Evolutionary conservation across 2,888 invertebrate species (phyloP).

Genomic region (Synanthedon andrenaeformis): DNA sequence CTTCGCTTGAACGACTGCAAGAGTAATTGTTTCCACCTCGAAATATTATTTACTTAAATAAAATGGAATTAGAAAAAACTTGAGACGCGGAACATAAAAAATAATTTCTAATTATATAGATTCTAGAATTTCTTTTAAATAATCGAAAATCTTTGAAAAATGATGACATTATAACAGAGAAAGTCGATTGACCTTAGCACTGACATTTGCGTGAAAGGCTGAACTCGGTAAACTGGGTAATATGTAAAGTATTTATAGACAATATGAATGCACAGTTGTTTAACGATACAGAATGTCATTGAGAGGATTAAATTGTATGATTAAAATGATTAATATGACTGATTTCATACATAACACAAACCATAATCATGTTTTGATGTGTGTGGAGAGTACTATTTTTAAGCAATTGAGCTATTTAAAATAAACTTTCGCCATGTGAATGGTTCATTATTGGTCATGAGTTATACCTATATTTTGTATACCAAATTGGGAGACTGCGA

Average conservation of each 20-base stretch:
- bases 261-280: not conserved
- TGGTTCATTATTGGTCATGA: no score
- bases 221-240: constrained; percentile 6
- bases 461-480: no score
- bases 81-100: not conserved
- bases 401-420: no score
- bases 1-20: constrained; percentile 5
- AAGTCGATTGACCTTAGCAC: constrained; percentile 1
- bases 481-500: no score
- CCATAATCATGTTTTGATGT: no score
- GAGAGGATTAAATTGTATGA: no score
- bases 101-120: not conserved
- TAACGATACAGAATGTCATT: constrained; percentile 1
- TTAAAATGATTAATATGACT: no score
- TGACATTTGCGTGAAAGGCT: constrained; percentile 7
- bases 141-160: not conserved
- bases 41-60: constrained; percentile 15
- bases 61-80: not conserved
- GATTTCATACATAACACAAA: no score
- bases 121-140: not conserved
- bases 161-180: not conserved
- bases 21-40: constrained; percentile 11
- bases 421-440: no score
- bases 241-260: constrained; percentile 1
- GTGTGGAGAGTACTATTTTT: no score